Conservation (phyloP, 2,113 vertebrate genomes). For the Scortum barcoo region DNA sequence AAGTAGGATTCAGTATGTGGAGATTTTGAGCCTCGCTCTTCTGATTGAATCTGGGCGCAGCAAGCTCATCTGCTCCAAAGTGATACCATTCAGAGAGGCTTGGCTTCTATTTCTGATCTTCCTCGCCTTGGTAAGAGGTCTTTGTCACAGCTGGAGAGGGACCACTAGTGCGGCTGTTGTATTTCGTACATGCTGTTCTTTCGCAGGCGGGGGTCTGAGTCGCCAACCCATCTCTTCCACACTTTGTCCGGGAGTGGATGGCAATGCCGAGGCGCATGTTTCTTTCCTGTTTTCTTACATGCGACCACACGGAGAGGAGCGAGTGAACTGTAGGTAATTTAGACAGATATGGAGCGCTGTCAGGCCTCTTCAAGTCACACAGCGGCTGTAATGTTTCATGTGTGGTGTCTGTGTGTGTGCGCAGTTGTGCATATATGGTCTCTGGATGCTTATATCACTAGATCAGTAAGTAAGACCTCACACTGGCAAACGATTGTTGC, state of each 20-base stretch:
- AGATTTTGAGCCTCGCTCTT: slow-evolving; percentile 25
- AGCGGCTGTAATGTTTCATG: neutral
- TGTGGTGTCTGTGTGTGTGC: neutral
- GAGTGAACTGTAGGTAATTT: neutral
- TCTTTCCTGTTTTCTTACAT: slow-evolving; percentile 20
- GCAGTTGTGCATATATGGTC: neutral
- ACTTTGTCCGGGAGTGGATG: neutral
- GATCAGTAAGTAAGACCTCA: slow-evolving; percentile 5
- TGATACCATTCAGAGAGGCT: slow-evolving; percentile 43
- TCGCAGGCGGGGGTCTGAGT: slow-evolving; percentile 11
- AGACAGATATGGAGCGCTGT: neutral
- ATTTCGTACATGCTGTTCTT: slow-evolving; percentile 19
- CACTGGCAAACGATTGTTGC: slow-evolving; percentile 54
- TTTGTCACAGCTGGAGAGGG: slow-evolving; percentile 49
- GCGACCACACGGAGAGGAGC: neutral
- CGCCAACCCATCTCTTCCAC: slow-evolving; percentile 7
- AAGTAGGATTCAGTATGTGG: slow-evolving; percentile 8
- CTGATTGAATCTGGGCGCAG: slow-evolving; percentile 41
- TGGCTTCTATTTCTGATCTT: slow-evolving; percentile 41
- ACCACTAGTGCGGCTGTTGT: slow-evolving; percentile 4
- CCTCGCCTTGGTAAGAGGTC: slow-evolving; percentile 30
- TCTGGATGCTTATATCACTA: slow-evolving; percentile 9
- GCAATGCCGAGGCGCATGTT: neutral
- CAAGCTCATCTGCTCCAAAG: slow-evolving; percentile 22
- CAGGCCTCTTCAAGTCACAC: neutral